Base-by-base conservation (phyloP, 2,113 vertebrate species). In the Varanus salvator region DNA sequence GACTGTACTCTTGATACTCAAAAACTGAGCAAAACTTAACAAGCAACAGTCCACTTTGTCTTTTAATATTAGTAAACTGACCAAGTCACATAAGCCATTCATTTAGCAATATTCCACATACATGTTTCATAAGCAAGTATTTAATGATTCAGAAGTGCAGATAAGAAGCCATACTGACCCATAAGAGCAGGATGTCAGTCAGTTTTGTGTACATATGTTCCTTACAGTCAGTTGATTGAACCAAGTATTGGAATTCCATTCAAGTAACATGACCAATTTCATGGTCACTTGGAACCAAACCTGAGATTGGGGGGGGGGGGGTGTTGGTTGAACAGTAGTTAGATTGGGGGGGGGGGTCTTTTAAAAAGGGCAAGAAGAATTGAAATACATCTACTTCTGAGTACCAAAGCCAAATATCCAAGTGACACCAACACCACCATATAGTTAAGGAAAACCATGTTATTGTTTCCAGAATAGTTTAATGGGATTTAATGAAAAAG, bases 391-490 rank as follows among this genome's bases (percentile, higher is more conserved):
- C 50, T n/a, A 50, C 83, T 44, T 82, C 1, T 29, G 34, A 29
- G 2, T 54, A 38, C 14, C 50, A 81, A 72, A 72, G 60, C 74
- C 29, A 87, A 82, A 17, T 31, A 88, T 34, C 7, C 87, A 80
- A 71, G 48, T 31, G 25, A 8, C 25, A 78, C 6, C n/a, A 80
- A 57, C 21, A 85, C 14, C 48, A 77, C 15, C 0, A 0, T 1
- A 75, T 71, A 1, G 54, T 87, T 0, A 0, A 86, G 89, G 72
- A 91, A 85, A 95, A 96, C 84, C 50, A 31, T 57, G 93, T 97
- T 97, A 97, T 95, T 97, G 90, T 86, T 86, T 96, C 78, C 91
- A 81, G 50, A 77, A 60, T 15, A 76, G 50, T 23, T 52, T 3
- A 66, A 17, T 84, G 38, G 69, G 78, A 76, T 87, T 71, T 91